These are phyloP conservation scores for Amphiura filiformis DNA, from an alignment of 35 echinoderm and acorn worm species.

Conservation along the genomic window DNA sequence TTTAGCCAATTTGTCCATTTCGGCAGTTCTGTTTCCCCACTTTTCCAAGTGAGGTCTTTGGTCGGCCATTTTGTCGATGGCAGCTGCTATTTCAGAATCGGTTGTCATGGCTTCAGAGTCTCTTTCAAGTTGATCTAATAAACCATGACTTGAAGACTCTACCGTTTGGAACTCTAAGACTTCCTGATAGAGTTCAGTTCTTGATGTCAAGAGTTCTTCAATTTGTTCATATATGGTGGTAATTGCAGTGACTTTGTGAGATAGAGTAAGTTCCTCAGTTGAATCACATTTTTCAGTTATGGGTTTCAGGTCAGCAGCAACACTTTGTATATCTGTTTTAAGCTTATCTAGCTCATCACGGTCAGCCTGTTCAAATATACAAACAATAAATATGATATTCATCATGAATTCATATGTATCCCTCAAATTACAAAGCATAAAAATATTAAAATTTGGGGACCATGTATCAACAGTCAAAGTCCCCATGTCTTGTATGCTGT, in stretches of 20 bases:
- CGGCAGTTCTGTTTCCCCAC: conserved; percentile 16
- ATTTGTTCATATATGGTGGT: conserved; percentile 14
- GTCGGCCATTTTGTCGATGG: conserved; percentile 2
- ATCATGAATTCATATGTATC: no score
- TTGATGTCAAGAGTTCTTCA: not conserved
- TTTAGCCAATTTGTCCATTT: conserved; percentile 37
- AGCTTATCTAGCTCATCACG: not conserved
- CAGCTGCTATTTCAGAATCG: conserved; percentile 11
- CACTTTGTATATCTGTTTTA: not conserved
- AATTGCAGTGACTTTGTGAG: conserved; percentile 27
- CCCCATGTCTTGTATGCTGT: no score
- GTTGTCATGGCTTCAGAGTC: not conserved
- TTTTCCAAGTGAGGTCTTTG: conserved; percentile 13
- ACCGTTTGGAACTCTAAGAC: not conserved
- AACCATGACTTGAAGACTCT: not conserved
- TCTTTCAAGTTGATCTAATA: not conserved
- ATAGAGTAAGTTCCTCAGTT: conserved; percentile 21
- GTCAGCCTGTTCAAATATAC: not conserved
- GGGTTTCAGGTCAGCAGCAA: not conserved
- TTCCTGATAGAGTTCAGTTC: not conserved
- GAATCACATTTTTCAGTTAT: conserved; percentile 24
- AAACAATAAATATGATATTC: no score
- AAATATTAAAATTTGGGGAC: no score
- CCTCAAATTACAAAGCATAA: no score
- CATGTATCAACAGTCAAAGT: no score